Conservation (phyloP, 2,113 vertebrate genomes). For the Sinosuthora webbiana region DNA sequence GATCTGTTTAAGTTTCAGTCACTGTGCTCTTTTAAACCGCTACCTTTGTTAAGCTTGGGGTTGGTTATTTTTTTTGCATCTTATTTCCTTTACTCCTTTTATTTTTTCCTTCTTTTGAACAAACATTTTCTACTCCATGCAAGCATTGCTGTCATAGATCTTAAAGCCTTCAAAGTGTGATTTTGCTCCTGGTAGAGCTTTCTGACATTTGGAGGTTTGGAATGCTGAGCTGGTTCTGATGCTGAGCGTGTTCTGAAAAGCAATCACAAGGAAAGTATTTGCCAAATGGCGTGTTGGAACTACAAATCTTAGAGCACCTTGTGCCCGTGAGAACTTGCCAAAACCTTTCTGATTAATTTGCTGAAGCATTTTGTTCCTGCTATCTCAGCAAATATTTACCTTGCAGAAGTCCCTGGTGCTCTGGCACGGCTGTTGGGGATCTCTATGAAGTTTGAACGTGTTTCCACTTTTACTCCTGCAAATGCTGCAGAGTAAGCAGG, state of each 20-base stretch:
- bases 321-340: not conserved
- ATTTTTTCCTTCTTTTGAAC: not conserved
- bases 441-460: not conserved
- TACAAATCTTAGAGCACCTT: not conserved
- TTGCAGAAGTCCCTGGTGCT: not conserved
- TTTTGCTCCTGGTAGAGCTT: not conserved
- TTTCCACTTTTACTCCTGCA: not conserved
- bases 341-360: constrained; percentile 6
- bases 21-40: not conserved
- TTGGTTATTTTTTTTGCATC: not conserved
- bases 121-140: not conserved
- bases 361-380: not conserved
- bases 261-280: not conserved
- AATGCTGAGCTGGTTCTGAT: not conserved
- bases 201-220: not conserved
- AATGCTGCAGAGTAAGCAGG: not conserved
- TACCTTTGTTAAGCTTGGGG: not conserved
- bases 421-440: not conserved
- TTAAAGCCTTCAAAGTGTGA: not conserved
- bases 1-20: not conserved
- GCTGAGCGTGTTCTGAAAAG: not conserved
- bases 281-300: not conserved
- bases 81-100: not conserved
- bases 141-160: not conserved
- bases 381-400: constrained; percentile 2